Evolutionary conservation across 2,888 invertebrate genomes (phyloP), one percentile per base, ranked within the genome.

Genomic region (Euzetes globulus): DNA sequence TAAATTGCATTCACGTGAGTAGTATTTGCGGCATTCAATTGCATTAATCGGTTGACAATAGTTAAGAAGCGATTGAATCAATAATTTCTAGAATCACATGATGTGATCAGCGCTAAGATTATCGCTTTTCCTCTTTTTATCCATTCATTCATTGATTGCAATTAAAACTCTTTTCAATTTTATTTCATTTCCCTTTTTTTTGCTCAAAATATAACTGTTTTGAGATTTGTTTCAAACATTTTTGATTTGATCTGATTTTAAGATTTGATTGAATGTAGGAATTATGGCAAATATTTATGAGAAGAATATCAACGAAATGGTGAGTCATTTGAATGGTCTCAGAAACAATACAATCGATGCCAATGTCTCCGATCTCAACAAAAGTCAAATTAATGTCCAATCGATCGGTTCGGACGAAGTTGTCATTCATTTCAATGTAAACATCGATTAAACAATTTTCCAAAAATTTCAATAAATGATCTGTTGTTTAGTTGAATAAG

Each of bases 271-370:
- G 25, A 27, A 5, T 17, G 17, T 17, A 68, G 68, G 45, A 68
- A 68, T 25, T 41, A 68, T 68, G 68, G 41, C 22, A 37, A 45
- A 68, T 22, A 68, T 22, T 68, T 60, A 60, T n/a, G 68, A 68
- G 45, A 33, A 37, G 22, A 45, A 15, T 41, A 68, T 68, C 22
- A 37, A 68, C 11, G 19, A 41, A 41, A 45, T 68, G 68, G 19
- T 68, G 13, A 68, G 5, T 22, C 22, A 68, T 37, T 68, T 68
- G 45, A 37, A 68, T 41, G 68, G n/a, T 17, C n/a, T 68, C 19
- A 68, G 45, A 68, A 45, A 68, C 17, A 68, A 13, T 68, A 11
- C 63, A 17, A 37, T 68, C n/a, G 68, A 19, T 22, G 13, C 9
- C 22, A 41, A 68, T 22, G 22, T 22, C 22, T 41, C 9, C 22